Conservation (phyloP, 2,113 vertebrate species). For the Eonycteris spelaea region DNA sequence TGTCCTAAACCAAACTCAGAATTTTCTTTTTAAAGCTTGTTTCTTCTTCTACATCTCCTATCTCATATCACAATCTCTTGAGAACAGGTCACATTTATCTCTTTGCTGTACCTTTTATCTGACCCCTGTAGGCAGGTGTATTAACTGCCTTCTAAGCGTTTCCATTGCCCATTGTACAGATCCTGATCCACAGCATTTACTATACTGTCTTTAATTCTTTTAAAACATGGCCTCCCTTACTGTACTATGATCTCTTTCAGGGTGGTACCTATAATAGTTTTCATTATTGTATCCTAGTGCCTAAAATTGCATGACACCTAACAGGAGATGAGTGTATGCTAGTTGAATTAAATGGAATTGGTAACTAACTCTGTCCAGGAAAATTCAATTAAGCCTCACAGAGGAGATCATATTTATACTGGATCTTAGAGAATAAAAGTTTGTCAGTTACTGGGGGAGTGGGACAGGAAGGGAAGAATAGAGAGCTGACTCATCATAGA, state of each 20-base stretch:
- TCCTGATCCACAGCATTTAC: neutral
- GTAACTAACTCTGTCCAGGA: neutral
- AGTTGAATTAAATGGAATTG: neutral
- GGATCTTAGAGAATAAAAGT: neutral
- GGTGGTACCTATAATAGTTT: neutral
- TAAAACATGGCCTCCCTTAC: neutral
- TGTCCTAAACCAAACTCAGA: neutral
- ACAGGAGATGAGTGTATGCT: neutral
- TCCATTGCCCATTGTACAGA: neutral
- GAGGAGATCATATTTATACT: neutral
- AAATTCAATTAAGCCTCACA: neutral
- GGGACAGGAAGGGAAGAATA: neutral
- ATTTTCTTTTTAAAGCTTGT: neutral
- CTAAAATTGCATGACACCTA: neutral
- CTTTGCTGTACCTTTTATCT: neutral
- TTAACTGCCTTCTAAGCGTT: neutral
- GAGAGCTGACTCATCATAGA: neutral
- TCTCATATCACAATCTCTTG: neutral
- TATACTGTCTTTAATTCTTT: neutral
- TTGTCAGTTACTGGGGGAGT: neutral
- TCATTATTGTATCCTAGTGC: neutral
- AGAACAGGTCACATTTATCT: neutral
- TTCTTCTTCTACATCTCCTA: neutral
- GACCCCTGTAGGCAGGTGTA: neutral
- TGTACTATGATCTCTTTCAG: neutral